Percentiles rank a stretch among this genome's conserved stretches.
These are phyloP conservation scores for Vireo griseus DNA, from an alignment of 2,797 vertebrate species.

Conservation along the genomic window DNA sequence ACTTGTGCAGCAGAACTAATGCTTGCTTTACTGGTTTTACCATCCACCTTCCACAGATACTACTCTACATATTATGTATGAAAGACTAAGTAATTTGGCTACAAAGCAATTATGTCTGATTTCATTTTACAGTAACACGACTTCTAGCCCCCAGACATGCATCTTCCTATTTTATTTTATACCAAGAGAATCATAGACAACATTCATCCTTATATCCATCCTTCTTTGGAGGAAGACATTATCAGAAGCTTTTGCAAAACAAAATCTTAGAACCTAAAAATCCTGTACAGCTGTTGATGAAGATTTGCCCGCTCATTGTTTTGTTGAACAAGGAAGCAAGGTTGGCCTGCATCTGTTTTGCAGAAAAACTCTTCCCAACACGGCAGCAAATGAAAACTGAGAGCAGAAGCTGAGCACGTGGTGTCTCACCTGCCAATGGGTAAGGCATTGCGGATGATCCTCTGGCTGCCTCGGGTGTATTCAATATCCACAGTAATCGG, in stretches of 20 bases:
- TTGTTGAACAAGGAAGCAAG: background rate
- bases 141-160: background rate
- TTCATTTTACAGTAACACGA: background rate
- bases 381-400: background rate
- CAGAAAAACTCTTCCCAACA: background rate
- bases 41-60: background rate
- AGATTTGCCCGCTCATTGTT: background rate
- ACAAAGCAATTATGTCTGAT: background rate
- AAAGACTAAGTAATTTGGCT: background rate
- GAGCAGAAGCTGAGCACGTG: rapidly evolving
- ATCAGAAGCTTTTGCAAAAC: background rate
- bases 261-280: background rate
- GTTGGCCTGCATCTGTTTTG: background rate
- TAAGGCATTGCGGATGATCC: slow-evolving; percentile 95
- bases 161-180: background rate
- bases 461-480: slow-evolving; percentile 96
- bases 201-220: background rate
- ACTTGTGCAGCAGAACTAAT: background rate
- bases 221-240: background rate
- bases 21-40: background rate
- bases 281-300: background rate
- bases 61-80: background rate
- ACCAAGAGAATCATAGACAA: background rate
- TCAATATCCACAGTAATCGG: slow-evolving; percentile 97
- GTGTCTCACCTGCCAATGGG: slow-evolving; percentile 88